Evolutionary conservation across 1,140 invertebrate species (phyloP).

Genomic region (Eufriesea mexicana): DNA sequence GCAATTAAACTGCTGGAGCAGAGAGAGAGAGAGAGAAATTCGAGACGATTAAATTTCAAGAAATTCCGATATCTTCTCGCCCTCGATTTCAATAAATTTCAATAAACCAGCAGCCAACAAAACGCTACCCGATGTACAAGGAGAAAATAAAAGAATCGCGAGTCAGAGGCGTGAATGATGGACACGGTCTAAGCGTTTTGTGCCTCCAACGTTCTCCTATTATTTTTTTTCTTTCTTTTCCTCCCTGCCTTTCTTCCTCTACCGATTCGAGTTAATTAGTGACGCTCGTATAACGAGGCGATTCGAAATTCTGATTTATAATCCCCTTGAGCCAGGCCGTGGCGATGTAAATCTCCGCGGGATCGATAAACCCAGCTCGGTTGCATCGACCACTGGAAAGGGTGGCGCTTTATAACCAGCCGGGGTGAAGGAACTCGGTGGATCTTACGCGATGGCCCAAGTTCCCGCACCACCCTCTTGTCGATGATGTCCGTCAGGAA

Average conservation of each 20-base stretch:
- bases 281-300: constrained; percentile 38
- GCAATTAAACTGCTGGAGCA: too few relatives aligned
- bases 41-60: not conserved
- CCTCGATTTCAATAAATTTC: not conserved
- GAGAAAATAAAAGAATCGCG: not conserved
- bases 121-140: too few relatives aligned
- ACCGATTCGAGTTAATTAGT: constrained; percentile 42
- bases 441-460: constrained; percentile 63
- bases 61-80: not conserved
- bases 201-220: not conserved
- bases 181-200: constrained; percentile 28
- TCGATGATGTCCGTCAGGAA: constrained; percentile 26
- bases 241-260: too few relatives aligned
- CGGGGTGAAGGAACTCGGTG: constrained; percentile 79
- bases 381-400: constrained; percentile 65
- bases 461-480: constrained; percentile 47
- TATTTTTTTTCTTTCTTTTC: not conserved
- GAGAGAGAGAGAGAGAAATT: not conserved
- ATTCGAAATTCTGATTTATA: constrained; percentile 73
- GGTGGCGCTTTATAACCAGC: constrained; percentile 73
- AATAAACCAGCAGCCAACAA: not conserved
- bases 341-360: constrained; percentile 75
- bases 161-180: constrained; percentile 17
- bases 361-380: constrained; percentile 75
- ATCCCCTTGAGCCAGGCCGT: constrained; percentile 65